phyloP scores from a whole-genome alignment of 2,888 invertebrate genomes.

The Microplitis deprimator region DNA sequence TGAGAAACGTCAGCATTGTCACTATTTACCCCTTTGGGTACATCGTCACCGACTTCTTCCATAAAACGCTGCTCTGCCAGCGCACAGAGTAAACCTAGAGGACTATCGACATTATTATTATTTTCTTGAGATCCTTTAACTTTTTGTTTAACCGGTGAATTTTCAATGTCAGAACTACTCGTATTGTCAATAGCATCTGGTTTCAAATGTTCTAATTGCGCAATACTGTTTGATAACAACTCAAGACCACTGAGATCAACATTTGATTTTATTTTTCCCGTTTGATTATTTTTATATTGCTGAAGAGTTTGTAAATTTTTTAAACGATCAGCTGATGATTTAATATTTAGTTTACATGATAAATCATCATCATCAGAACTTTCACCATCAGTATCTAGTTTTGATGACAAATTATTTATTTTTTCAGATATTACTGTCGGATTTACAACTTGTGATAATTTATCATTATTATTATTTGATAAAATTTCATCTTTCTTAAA shows the following conservation, averaged over 20 bases:
- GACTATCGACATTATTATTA: constrained; percentile 69
- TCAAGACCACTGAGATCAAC: constrained; percentile 87
- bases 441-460: constrained; percentile 26
- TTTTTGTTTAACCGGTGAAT: constrained; percentile 69
- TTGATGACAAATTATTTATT: not conserved
- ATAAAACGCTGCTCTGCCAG: constrained; percentile 87
- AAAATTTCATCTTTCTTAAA: not conserved
- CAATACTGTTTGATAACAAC: constrained; percentile 87
- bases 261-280: constrained; percentile 52
- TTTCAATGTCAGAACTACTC: constrained; percentile 68
- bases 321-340: not conserved
- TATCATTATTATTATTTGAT: constrained; percentile 22
- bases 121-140: constrained; percentile 68
- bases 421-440: constrained; percentile 6
- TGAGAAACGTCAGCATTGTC: constrained; percentile 61
- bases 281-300: constrained; percentile 1
- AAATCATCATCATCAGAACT: not conserved
- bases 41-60: constrained; percentile 78
- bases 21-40: constrained; percentile 47
- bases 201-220: constrained; percentile 78
- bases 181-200: constrained; percentile 65
- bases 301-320: too few species aligned
- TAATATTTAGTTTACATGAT: constrained; percentile 29
- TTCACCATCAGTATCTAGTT: not conserved
- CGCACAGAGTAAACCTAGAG: constrained; percentile 83